Evolutionary conservation across 2,113 vertebrate genomes (phyloP).

Genomic region (Ammodytes marinus): DNA sequence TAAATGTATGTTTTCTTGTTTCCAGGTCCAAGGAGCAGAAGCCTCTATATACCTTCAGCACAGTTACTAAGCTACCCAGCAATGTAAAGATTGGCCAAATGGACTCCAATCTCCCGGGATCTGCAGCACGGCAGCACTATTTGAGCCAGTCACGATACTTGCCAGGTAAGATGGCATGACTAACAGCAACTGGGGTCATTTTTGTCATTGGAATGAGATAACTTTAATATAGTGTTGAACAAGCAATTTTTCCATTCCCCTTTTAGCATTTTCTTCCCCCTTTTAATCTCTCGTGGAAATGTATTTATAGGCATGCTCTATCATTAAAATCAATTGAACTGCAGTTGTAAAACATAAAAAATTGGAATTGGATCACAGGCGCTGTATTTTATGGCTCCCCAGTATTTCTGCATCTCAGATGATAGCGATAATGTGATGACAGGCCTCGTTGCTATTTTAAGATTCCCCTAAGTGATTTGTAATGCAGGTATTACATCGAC

Average conservation of each 20-base stretch:
- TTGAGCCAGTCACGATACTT: conserved; percentile 95
- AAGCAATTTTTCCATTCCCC: neutral
- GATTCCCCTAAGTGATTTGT: neutral
- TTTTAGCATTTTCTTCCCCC: neutral
- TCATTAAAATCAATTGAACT: too few relatives aligned
- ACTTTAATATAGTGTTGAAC: neutral
- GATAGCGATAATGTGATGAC: neutral
- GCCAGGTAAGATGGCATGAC: conserved; percentile 87
- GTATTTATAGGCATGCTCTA: neutral
- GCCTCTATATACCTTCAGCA: conserved; percentile 82
- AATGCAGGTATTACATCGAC: neutral
- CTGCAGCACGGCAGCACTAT: conserved; percentile 94
- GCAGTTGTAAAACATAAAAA: too few relatives aligned
- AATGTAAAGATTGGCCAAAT: conserved; percentile 81
- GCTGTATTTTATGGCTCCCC: neutral
- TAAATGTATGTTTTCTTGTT: conserved; percentile 8
- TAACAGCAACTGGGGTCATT: neutral
- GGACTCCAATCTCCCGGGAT: conserved; percentile 82
- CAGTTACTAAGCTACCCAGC: conserved; percentile 86
- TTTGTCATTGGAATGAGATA: neutral
- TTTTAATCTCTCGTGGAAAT: neutral
- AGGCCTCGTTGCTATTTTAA: neutral
- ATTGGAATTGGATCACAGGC: neutral
- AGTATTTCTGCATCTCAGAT: neutral
- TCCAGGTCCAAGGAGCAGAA: conserved; percentile 81